A percentile compares a stretch with the other conserved stretches of the same genome.
Evolutionary conservation across 2,888 invertebrate genomes (phyloP).

Genomic region (Neoscelio sp.): DNA sequence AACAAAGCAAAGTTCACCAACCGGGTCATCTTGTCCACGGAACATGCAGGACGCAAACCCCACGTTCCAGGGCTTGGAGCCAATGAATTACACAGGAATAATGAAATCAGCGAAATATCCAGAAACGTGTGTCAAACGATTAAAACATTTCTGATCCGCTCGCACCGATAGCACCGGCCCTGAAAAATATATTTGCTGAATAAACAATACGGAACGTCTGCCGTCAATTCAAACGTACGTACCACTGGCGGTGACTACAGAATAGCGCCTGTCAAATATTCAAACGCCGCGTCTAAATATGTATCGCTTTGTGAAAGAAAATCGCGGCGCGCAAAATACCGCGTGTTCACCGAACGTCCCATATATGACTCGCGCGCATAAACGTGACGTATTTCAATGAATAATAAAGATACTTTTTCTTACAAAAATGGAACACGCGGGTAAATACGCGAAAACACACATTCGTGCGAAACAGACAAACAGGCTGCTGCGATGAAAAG

Average conservation of each 20-base stretch:
- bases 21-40: constrained; percentile 40
- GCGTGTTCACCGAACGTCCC: constrained; percentile 4
- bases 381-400: constrained; percentile 50
- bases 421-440: constrained; percentile 1
- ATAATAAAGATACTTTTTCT: constrained; percentile 34
- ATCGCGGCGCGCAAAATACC: constrained; percentile 37
- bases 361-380: background rate
- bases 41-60: background rate
- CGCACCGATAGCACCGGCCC: background rate
- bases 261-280: constrained; percentile 26
- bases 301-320: constrained; percentile 39
- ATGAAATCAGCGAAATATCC: too few species aligned
- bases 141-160: constrained; percentile 13
- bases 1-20: constrained; percentile 37
- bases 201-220: constrained; percentile 13
- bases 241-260: background rate
- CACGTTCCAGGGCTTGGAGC: background rate
- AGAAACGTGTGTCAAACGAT: constrained; percentile 5
- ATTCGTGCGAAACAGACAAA: constrained; percentile 1
- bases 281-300: constrained; percentile 43
- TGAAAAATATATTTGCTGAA: constrained; percentile 15
- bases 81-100: constrained; percentile 15
- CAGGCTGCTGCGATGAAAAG: background rate
- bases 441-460: background rate
- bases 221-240: constrained; percentile 21